These are phyloP conservation scores for Semaprochilodus insignis DNA, from an alignment of 2,797 vertebrate genomes.

Conservation along the genomic window DNA sequence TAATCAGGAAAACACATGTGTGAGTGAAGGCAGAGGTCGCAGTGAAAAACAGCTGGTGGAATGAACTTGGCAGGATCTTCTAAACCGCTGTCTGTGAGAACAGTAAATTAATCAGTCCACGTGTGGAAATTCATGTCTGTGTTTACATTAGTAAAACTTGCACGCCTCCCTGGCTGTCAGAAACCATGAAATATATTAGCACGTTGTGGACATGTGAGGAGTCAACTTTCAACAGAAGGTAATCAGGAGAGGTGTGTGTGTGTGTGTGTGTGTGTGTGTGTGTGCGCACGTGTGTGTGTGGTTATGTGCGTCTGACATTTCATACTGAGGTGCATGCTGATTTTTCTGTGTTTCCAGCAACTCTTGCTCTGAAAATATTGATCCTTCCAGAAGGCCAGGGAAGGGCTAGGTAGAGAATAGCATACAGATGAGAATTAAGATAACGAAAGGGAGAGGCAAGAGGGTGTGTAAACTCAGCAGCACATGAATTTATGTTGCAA, in stretches of 20 bases:
- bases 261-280: not conserved
- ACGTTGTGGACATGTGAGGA: constrained; percentile 9
- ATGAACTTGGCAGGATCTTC: not conserved
- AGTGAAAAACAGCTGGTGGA: not conserved
- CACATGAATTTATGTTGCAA: not conserved
- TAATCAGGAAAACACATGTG: not conserved
- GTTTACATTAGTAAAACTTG: constrained; percentile 39
- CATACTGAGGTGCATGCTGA: constrained; percentile 31
- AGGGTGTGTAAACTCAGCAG: not conserved
- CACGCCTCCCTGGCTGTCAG: constrained; percentile 34
- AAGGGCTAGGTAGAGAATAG: constrained; percentile 8
- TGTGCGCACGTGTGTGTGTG: not conserved
- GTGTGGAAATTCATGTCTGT: not conserved
- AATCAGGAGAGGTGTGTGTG: constrained; percentile 15
- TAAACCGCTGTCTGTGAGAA: constrained; percentile 10
- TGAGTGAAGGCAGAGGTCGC: not conserved
- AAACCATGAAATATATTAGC: constrained; percentile 26
- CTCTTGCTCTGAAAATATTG: constrained; percentile 42
- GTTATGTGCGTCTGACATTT: constrained; percentile 44
- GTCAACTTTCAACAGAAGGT: constrained; percentile 26
- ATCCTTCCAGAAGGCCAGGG: constrained; percentile 44
- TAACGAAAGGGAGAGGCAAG: not conserved
- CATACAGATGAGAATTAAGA: constrained; percentile 28
- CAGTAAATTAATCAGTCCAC: constrained; percentile 18
- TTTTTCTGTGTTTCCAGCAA: constrained; percentile 38